A percentile compares a stretch with the other conserved stretches of the same genome.
Conservation (phyloP, 2,797 vertebrate species). For the Hippocampus kuda region DNA sequence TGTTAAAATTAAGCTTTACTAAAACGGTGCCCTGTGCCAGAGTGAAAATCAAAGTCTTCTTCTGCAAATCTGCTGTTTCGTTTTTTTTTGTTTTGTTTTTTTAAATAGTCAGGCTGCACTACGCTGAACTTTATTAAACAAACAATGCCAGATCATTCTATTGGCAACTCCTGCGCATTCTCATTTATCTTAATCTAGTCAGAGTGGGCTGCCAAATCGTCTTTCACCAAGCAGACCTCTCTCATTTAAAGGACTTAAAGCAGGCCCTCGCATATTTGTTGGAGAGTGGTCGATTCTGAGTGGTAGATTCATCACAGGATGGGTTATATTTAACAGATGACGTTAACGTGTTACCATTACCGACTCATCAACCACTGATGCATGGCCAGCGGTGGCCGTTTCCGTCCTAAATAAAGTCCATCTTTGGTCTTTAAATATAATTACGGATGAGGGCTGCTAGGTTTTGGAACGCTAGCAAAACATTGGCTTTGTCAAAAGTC, state of each 20-base stretch:
- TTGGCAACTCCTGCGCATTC: neutral
- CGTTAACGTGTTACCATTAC: conserved; percentile 1
- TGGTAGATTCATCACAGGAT: neutral
- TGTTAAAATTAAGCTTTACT: neutral
- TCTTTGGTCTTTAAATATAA: conserved; percentile 8
- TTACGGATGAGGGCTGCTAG: conserved; percentile 5
- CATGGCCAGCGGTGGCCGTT: neutral
- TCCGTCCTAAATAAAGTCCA: conserved; percentile 1
- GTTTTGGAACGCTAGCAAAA: neutral
- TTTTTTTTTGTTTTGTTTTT: neutral
- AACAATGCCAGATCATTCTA: neutral
- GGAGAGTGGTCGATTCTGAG: neutral
- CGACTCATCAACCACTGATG: conserved; percentile 1
- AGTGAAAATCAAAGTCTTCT: conserved; percentile 2
- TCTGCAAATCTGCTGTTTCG: neutral
- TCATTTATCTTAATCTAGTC: conserved; percentile 1
- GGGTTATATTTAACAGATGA: neutral
- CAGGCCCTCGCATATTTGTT: neutral
- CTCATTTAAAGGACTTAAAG: conserved; percentile 1
- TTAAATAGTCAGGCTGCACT: neutral
- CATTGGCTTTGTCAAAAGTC: conserved; percentile 2
- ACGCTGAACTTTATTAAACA: neutral
- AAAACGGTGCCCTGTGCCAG: neutral
- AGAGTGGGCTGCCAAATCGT: neutral
- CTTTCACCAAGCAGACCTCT: conserved; percentile 1